phyloP scores from a whole-genome alignment of 2,113 vertebrate species.

The Tangachromis dhanisi region DNA sequence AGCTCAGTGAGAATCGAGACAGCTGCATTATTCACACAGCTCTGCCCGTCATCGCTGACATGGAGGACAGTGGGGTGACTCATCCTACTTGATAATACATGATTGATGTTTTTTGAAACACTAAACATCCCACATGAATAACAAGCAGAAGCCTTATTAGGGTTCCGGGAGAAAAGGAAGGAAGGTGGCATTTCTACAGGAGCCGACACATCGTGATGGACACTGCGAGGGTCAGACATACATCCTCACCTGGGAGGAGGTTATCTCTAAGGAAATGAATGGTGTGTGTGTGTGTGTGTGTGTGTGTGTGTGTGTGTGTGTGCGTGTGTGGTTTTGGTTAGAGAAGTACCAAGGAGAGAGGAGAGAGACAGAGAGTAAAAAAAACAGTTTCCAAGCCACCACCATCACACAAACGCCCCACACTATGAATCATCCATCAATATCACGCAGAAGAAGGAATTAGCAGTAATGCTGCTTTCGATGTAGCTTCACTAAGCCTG shows the following conservation, averaged over 20 bases:
- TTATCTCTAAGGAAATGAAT: slow-evolving; percentile 26
- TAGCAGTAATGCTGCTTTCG: slow-evolving; percentile 11
- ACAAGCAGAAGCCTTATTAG: slow-evolving; percentile 1
- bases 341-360: background rate
- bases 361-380: background rate
- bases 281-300: background rate
- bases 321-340: background rate
- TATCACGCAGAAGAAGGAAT: slow-evolving; percentile 19
- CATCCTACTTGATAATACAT: slow-evolving; percentile 49
- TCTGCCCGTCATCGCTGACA: slow-evolving; percentile 37
- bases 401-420: background rate
- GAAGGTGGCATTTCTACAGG: background rate
- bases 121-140: slow-evolving; percentile 36
- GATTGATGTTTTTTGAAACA: slow-evolving; percentile 40
- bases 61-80: slow-evolving; percentile 42
- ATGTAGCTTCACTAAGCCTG: slow-evolving; percentile 6
- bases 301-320: background rate
- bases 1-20: background rate
- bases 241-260: slow-evolving; percentile 10
- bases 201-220: background rate
- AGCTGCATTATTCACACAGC: slow-evolving; percentile 39
- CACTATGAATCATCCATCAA: slow-evolving; percentile 26
- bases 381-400: background rate
- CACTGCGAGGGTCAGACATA: background rate
- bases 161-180: background rate